A percentile compares a stretch with the other conserved stretches of the same genome.
These are phyloP conservation scores for Oxycera nigricornis DNA, from an alignment of 2,888 invertebrate species.

Conservation along the genomic window DNA sequence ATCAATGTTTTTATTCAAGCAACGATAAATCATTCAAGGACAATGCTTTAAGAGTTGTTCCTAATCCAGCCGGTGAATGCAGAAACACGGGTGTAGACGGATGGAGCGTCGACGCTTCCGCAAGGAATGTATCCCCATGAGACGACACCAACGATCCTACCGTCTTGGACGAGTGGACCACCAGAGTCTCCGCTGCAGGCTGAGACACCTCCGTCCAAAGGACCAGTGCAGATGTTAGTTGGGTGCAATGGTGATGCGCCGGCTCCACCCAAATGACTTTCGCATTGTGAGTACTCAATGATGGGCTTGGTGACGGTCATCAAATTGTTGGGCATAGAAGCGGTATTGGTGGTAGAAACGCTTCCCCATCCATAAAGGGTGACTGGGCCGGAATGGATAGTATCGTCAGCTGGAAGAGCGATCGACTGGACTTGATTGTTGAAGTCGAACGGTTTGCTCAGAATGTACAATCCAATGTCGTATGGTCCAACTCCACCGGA, in stretches of 20 bases:
- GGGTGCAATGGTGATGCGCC: slow-evolving; percentile 52
- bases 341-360: slow-evolving; percentile 44
- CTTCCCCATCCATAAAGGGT: slow-evolving; percentile 63
- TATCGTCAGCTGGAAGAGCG: slow-evolving; percentile 55
- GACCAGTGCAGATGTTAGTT: slow-evolving; percentile 63
- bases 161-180: slow-evolving; percentile 57
- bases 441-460: slow-evolving; percentile 53
- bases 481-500: slow-evolving; percentile 62
- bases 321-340: slow-evolving; percentile 51
- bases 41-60: no score
- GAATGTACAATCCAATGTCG: slow-evolving; percentile 65
- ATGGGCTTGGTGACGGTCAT: slow-evolving; percentile 55
- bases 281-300: slow-evolving; percentile 53
- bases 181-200: slow-evolving; percentile 63
- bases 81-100: slow-evolving; percentile 62
- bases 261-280: slow-evolving; percentile 45
- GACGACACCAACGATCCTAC: slow-evolving; percentile 61
- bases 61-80: slow-evolving; percentile 52
- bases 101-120: slow-evolving; percentile 59
- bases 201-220: slow-evolving; percentile 58
- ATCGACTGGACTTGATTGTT: slow-evolving; percentile 57
- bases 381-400: slow-evolving; percentile 53
- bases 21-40: no score
- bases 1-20: no score
- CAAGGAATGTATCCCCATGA: slow-evolving; percentile 65